A percentile compares a stretch with the other conserved stretches of the same genome.
Evolutionary conservation across 2,797 vertebrate genomes (phyloP).

Genomic region (Neoniphon sammara): DNA sequence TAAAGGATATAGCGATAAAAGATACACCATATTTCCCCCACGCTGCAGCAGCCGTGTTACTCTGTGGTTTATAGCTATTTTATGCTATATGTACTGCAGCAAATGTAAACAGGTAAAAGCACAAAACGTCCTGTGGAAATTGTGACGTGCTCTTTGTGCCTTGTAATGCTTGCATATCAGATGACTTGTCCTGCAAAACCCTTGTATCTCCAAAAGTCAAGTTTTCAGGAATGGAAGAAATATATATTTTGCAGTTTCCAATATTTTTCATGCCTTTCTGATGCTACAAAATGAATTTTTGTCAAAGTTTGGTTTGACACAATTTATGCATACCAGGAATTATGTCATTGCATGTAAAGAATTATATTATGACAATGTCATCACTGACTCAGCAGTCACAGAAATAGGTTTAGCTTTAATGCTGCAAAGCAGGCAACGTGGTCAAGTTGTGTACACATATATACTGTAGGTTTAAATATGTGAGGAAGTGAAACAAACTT

Average conservation of each 20-base stretch:
- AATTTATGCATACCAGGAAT: constrained; percentile 28
- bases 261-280: constrained; percentile 25
- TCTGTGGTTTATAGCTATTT: constrained; percentile 11
- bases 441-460: not conserved
- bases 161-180: not conserved
- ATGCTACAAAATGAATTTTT: constrained; percentile 29
- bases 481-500: constrained; percentile 14
- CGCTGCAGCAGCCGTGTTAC: not conserved
- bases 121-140: constrained; percentile 24
- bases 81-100: constrained; percentile 22
- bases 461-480: no score
- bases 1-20: constrained; percentile 10
- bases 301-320: constrained; percentile 39
- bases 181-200: not conserved
- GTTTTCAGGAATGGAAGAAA: not conserved
- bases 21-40: not conserved
- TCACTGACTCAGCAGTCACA: no score
- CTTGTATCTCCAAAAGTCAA: not conserved
- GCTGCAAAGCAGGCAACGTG: constrained; percentile 38
- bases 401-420: constrained; percentile 40
- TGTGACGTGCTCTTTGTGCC: not conserved
- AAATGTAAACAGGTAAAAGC: constrained; percentile 37
- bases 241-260: constrained; percentile 17
- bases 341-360: constrained; percentile 59
- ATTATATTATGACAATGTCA: constrained; percentile 36